phyloP scores from a whole-genome alignment of 2,113 vertebrate species.

The Mustela lutreola region DNA sequence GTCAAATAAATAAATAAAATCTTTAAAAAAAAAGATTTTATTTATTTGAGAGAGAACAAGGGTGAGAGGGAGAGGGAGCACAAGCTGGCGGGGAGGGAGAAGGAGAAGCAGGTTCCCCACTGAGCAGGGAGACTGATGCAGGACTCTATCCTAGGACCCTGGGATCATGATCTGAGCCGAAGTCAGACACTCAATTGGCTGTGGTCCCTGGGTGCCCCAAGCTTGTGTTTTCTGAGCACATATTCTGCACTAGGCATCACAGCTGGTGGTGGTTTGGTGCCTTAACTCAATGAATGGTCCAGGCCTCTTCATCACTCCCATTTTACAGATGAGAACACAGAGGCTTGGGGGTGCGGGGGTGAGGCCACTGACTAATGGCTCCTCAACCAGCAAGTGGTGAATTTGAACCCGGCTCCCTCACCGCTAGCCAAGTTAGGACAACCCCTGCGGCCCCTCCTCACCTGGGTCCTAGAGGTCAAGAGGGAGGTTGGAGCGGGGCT shows the following conservation, averaged over 20 bases:
- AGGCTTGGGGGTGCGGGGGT: neutral
- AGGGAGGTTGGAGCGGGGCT: neutral
- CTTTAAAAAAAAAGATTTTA: no score
- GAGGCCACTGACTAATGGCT: neutral
- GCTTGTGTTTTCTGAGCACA: neutral
- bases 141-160: no score
- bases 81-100: neutral
- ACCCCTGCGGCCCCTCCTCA: neutral
- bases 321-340: neutral
- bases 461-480: neutral
- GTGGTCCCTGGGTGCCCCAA: no score
- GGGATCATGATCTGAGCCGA: no score
- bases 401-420: neutral
- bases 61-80: neutral
- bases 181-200: no score
- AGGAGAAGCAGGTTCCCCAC: neutral
- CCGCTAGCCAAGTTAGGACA: neutral
- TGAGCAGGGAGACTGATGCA: no score
- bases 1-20: no score
- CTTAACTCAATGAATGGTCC: neutral
- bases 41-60: neutral
- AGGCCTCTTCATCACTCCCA: neutral
- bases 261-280: neutral
- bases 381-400: neutral
- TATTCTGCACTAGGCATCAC: rapidly evolving